Evolutionary conservation across 2,888 invertebrate genomes (phyloP), one percentile per base, ranked within the genome.

Genomic region (Zootermopsis nevadensis): DNA sequence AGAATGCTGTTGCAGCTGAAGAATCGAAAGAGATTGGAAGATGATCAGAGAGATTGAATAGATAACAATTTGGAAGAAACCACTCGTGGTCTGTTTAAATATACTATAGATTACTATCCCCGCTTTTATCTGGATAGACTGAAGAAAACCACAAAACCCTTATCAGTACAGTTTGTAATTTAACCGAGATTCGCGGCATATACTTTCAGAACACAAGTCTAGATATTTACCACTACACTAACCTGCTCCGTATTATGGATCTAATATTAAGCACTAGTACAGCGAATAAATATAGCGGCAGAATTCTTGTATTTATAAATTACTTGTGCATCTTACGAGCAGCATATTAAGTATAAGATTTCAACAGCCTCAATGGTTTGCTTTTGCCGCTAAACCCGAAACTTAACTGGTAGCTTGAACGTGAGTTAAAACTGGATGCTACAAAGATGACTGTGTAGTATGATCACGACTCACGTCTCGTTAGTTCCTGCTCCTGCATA

Each of bases 401-500:
- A n/a, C n/a, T 3, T n/a, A 60, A n/a, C 60, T 60, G 60, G 74
- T 74, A 74, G 74, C 74, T 38, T n/a, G 24, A 74, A 74, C 74
- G 74, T 74, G 74, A 74, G 74, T 22, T 74, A n/a, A 4, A 38
- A 8, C 38, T 4, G 22, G 35, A 74, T 22, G 33, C 22, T 74
- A 38, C 38, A 74, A 74, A 74, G 12, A 35, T 38, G 24, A 38
- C 35, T 60, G 12, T 60, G 38, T 74, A 42, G 42, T 42, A n/a
- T 19, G 38, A 74, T 38, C 74, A 74, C 74, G 74, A 74, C 38
- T n/a, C 22, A 33, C 10, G 12, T 27, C 15, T 27, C 27, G 22
- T 35, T 74, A 74, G 38, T 74, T 74, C 74, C 74, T 74, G 74
- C 74, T 74, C 74, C 12, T 69, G 19, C 74, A n/a, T 74, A 24